Conservation (phyloP, 2,113 vertebrate genomes). For the Myotis lucifugus region DNA sequence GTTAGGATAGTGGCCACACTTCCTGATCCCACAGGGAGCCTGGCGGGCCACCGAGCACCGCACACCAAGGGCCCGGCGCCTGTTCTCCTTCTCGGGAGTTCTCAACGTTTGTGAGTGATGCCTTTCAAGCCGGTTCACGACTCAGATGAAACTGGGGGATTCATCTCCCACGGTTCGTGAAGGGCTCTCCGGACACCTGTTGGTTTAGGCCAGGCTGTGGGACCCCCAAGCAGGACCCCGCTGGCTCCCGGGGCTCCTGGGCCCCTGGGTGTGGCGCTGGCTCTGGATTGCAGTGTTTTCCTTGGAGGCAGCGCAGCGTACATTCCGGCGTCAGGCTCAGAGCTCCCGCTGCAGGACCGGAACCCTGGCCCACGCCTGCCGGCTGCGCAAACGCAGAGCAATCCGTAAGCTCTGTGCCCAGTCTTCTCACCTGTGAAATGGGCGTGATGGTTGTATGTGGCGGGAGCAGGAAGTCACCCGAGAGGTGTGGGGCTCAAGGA, state of each 20-base stretch:
- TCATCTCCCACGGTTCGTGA: not conserved
- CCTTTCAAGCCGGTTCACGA: not conserved
- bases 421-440: not conserved
- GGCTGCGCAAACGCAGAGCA: not conserved
- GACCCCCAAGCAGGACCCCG: not conserved
- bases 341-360: not conserved
- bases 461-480: not conserved
- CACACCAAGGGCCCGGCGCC: no score
- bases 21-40: not conserved
- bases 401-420: not conserved
- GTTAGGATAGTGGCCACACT: not conserved
- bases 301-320: no score
- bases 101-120: no score
- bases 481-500: no score
- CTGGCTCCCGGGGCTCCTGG: accelerated
- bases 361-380: not conserved
- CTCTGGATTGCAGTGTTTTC: not conserved
- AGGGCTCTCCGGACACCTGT: not conserved
- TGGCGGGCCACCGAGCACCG: not conserved
- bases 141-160: not conserved
- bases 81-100: no score
- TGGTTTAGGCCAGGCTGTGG: not conserved
- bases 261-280: not conserved
- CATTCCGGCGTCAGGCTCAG: accelerated
- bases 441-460: no score